These are phyloP conservation scores for Lytechinus pictus DNA, from an alignment of 35 echinoderm and acorn worm species.

Conservation along the genomic window DNA sequence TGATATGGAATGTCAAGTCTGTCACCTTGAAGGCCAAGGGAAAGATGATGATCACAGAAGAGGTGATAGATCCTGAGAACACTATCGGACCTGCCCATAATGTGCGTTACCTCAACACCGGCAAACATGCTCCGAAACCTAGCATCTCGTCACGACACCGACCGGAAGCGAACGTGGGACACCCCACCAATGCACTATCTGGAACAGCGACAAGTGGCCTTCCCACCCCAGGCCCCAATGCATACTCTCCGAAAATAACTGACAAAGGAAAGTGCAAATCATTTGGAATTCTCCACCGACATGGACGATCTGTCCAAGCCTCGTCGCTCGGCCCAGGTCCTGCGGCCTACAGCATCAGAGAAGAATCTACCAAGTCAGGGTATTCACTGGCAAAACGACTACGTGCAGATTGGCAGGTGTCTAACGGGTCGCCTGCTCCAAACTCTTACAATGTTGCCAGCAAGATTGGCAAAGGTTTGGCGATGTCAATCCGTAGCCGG, in stretches of 20 bases:
- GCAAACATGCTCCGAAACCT: slow-evolving; percentile 91
- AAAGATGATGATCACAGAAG: slow-evolving; percentile 55
- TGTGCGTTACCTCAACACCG: slow-evolving; percentile 79
- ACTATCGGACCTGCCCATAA: slow-evolving; percentile 82
- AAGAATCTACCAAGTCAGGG: slow-evolving; percentile 36
- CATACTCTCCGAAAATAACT: slow-evolving; percentile 66
- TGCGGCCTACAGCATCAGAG: slow-evolving; percentile 80
- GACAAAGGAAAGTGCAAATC: slow-evolving; percentile 71
- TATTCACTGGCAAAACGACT: slow-evolving; percentile 77
- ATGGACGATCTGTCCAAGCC: neutral
- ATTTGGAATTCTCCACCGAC: slow-evolving; percentile 67
- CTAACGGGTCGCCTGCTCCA: slow-evolving; percentile 54
- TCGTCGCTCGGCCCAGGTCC: slow-evolving; percentile 84
- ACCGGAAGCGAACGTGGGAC: slow-evolving; percentile 87
- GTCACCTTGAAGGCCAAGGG: slow-evolving; percentile 85
- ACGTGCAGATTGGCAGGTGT: slow-evolving; percentile 79
- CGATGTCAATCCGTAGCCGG: slow-evolving; percentile 88
- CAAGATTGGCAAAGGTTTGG: slow-evolving; percentile 93
- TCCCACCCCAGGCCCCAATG: slow-evolving; percentile 79
- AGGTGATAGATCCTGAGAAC: slow-evolving; percentile 54
- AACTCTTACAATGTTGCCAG: slow-evolving; percentile 89
- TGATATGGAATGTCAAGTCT: slow-evolving; percentile 74
- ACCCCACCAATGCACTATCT: slow-evolving; percentile 69
- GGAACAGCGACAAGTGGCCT: slow-evolving; percentile 38
- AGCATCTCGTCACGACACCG: slow-evolving; percentile 79